Evolutionary conservation across 2,888 invertebrate genomes (phyloP).

Genomic region (Noctua fimbriata): DNA sequence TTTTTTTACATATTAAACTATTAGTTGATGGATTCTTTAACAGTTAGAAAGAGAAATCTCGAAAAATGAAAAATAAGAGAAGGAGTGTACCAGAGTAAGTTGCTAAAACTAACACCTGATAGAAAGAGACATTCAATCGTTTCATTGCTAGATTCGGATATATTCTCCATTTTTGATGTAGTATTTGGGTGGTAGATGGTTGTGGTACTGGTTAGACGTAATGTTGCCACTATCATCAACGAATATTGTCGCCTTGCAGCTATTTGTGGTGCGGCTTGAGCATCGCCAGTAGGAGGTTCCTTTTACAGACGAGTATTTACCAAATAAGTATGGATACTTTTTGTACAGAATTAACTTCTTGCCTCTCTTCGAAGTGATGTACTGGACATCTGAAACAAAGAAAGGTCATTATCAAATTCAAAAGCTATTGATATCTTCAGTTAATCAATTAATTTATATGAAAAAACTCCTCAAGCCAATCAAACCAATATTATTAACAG

Average conservation of each 20-base stretch:
- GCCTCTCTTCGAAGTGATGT: not conserved
- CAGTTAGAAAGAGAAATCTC: too few species aligned
- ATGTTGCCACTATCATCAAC: slow-evolving; percentile 21
- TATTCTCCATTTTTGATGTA: slow-evolving; percentile 34
- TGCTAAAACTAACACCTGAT: too few species aligned
- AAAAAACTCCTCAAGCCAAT: not conserved
- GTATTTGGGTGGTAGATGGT: slow-evolving; percentile 36
- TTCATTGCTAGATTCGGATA: slow-evolving; percentile 8
- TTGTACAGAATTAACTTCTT: slow-evolving; percentile 22
- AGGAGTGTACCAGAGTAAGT: too few species aligned
- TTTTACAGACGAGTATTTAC: not conserved
- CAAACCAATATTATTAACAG: not conserved
- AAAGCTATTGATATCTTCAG: not conserved
- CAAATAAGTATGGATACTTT: not conserved
- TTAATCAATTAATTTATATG: not conserved
- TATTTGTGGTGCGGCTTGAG: slow-evolving; percentile 12
- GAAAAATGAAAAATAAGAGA: too few species aligned
- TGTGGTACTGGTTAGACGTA: slow-evolving; percentile 8
- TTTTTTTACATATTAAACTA: too few species aligned
- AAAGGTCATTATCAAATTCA: too few species aligned
- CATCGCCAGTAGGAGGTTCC: slow-evolving; percentile 12
- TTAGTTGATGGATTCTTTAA: too few species aligned
- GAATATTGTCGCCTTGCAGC: slow-evolving; percentile 32
- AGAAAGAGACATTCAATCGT: too few species aligned
- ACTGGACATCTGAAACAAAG: not conserved